Base-by-base conservation (phyloP, 1,140 invertebrate species). In the Magallana gigas region DNA sequence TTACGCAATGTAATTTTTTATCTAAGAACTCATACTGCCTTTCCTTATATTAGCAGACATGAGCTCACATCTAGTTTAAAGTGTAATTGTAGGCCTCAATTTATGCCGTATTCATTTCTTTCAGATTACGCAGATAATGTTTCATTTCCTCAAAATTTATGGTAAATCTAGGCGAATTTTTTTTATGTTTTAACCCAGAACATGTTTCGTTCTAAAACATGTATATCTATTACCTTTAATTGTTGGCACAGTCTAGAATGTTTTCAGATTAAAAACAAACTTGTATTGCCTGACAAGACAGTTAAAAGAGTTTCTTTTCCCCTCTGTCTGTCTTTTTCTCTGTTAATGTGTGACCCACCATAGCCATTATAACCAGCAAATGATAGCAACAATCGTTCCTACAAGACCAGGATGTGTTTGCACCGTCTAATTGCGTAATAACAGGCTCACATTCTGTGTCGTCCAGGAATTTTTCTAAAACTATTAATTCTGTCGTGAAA, bases 301-400 rank as follows among this genome's bases (percentile, higher is more conserved):
- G 36, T 48, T 48, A 48, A 48, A 48, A 48, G 36, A 48, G 11
- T 62, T 68, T 9, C 23, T 11, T 71, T 71, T 71, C 23, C 11
- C n/a, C 18, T 71, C 18, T 71, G 6, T 11, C n/a, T 23, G 8
- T 23, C 18, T 11, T 9, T 9, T 23, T 11, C 68, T 71, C 18
- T 23, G 68, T 18, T 71, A 71, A 71, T 71, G 68, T 71, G 68
- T 71, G 68, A 71, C 68, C 68, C 68, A 23, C 18, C 12, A 71
- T 29, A 29, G 23, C 1, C 18, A 71, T 71, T 29, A 29, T n/a
- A 71, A 71, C 68, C 68, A 68, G 8, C 8, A 23, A 23, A 71
- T 29, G 18, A 71, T 71, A 29, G 18, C 68, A 18, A 23, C 3
- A 71, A 29, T 29, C 23, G 23, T 71, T 2, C 36, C 18, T 71